phyloP scores from a whole-genome alignment of 2,888 invertebrate genomes.

The Arge pagana region DNA sequence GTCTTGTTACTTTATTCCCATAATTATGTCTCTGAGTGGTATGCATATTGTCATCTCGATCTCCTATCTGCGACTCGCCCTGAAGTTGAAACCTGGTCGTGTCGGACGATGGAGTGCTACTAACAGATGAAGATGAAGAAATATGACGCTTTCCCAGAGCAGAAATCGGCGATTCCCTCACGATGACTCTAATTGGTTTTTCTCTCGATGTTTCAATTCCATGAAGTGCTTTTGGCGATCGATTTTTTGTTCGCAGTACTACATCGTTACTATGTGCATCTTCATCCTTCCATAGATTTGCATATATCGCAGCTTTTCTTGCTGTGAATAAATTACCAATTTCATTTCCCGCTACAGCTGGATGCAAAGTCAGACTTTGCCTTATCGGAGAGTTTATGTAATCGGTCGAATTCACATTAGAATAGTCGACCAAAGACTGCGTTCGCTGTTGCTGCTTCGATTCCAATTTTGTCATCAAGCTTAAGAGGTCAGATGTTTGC shows the following conservation, averaged over 20 bases:
- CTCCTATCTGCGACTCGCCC: background rate
- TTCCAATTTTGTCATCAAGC: background rate
- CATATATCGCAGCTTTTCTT: background rate
- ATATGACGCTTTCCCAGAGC: background rate
- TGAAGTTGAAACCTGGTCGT: too few relatives aligned
- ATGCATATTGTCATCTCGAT: too few relatives aligned
- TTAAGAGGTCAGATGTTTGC: background rate
- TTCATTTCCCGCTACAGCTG: slow-evolving; percentile 3
- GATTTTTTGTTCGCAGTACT: too few relatives aligned
- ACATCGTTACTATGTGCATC: background rate
- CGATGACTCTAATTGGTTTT: slow-evolving; percentile 6
- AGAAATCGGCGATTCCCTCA: slow-evolving; percentile 8
- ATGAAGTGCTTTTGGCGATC: background rate
- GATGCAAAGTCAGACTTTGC: slow-evolving; percentile 3
- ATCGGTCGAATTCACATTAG: background rate
- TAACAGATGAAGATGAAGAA: background rate
- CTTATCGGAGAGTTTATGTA: background rate
- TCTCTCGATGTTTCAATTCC: too few relatives aligned
- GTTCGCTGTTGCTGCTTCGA: background rate
- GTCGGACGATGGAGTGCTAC: background rate
- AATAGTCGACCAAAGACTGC: background rate
- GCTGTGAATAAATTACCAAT: background rate
- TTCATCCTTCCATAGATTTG: background rate
- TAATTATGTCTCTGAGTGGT: too few relatives aligned
- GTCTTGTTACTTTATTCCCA: slow-evolving; percentile 14